Conservation (phyloP, 2,888 invertebrate species). For the Euphydryas editha region DNA sequence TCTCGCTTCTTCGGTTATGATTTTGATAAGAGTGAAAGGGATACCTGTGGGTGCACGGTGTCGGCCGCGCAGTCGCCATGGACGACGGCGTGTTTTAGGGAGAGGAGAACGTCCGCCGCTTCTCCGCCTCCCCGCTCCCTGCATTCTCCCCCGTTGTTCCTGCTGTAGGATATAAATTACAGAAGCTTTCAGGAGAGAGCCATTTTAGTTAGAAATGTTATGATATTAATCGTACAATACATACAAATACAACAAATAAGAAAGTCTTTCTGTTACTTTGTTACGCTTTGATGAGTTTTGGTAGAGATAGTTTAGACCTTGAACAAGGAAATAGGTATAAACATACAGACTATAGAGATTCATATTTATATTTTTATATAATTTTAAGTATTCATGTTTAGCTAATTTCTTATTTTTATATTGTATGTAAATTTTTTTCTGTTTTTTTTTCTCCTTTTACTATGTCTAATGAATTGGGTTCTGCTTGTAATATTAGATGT, state of each 20-base stretch:
- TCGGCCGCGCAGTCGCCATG: slow-evolving; percentile 87
- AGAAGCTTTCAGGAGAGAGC: slow-evolving; percentile 29
- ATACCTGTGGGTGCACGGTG: slow-evolving; percentile 81
- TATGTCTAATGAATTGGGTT: no score
- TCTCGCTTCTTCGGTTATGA: slow-evolving; percentile 28
- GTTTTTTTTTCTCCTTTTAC: no score
- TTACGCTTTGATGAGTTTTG: no score
- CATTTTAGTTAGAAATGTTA: slow-evolving; percentile 17
- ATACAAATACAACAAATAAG: neutral
- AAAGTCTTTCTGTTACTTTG: no score
- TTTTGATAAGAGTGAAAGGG: slow-evolving; percentile 51
- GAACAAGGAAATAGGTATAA: no score
- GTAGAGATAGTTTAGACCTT: no score
- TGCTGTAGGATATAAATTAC: slow-evolving; percentile 48
- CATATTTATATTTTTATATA: no score
- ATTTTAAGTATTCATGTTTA: no score
- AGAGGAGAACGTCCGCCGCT: slow-evolving; percentile 94
- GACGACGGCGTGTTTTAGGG: slow-evolving; percentile 93
- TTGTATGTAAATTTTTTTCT: no score
- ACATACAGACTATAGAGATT: no score
- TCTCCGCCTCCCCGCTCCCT: slow-evolving; percentile 85
- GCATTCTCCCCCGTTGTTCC: slow-evolving; percentile 78
- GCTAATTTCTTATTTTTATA: no score
- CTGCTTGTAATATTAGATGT: no score
- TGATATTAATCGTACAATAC: neutral